Evolutionary conservation across 1,140 invertebrate species (phyloP).

Genomic region (Nomia melanderi): DNA sequence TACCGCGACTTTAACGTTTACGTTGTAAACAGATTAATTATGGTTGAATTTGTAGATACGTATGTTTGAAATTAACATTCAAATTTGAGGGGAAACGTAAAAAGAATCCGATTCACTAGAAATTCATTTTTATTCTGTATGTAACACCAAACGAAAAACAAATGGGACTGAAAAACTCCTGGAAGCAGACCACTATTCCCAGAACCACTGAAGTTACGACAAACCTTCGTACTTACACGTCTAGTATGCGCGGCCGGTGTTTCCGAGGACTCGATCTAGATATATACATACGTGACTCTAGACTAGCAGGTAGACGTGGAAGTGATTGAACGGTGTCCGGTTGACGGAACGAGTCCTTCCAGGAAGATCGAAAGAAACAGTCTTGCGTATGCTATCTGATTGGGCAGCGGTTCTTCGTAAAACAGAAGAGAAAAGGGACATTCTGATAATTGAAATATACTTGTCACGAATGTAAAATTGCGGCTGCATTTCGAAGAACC

Average conservation of each 20-base stretch:
- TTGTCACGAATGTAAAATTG: too few relatives aligned
- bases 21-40: too few relatives aligned
- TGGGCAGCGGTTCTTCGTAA: too few relatives aligned
- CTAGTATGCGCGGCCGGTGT: not conserved
- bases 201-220: not conserved
- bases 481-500: too few relatives aligned
- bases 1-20: too few relatives aligned
- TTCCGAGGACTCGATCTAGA: not conserved
- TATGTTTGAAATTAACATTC: too few relatives aligned
- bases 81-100: not conserved
- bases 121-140: not conserved
- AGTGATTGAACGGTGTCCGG: not conserved
- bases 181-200: not conserved
- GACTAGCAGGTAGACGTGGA: not conserved
- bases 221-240: too few relatives aligned
- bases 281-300: not conserved
- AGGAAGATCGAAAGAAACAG: not conserved
- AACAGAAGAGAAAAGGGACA: too few relatives aligned
- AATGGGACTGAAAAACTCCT: not conserved
- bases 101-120: not conserved
- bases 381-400: constrained; percentile 1
- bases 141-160: not conserved
- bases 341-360: not conserved
- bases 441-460: too few relatives aligned
- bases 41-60: too few relatives aligned